Conservation (phyloP, 2,113 vertebrate genomes). For the Camelus bactrianus region DNA sequence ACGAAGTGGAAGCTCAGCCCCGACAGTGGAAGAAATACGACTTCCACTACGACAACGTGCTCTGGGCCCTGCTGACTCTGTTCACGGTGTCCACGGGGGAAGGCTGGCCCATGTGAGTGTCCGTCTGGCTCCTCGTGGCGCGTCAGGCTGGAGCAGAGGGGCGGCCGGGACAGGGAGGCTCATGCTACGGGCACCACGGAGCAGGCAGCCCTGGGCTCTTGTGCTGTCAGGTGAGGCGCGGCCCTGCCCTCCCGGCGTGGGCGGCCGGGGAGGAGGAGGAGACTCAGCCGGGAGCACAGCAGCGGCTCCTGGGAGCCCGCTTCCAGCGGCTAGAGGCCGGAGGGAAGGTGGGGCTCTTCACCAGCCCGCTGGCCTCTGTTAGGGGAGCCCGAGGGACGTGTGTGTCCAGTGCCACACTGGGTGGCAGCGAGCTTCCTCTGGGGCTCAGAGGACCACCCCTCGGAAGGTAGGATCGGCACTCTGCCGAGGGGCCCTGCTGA, state of each 20-base stretch:
- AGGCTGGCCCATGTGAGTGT: constrained; percentile 97
- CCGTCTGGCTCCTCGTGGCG: fast-evolving
- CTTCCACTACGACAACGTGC: constrained; percentile 98
- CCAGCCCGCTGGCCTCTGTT: too few relatives aligned
- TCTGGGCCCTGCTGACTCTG: constrained; percentile 97
- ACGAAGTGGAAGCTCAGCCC: constrained; percentile 93
- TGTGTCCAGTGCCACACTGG: not conserved
- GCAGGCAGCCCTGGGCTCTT: not conserved
- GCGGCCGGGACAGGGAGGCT: not conserved
- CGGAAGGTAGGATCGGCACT: not conserved
- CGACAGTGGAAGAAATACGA: constrained; percentile 97
- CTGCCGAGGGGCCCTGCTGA: not conserved
- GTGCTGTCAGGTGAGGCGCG: not conserved
- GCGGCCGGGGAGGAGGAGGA: not conserved
- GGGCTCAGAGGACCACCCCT: not conserved
- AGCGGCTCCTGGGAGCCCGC: not conserved
- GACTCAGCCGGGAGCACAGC: not conserved
- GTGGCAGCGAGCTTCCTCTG: not conserved
- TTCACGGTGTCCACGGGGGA: constrained; percentile 98
- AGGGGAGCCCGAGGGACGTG: not conserved
- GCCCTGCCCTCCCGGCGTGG: not conserved
- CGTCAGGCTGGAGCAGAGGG: not conserved
- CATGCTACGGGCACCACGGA: too few relatives aligned
- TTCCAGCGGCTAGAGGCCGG: not conserved
- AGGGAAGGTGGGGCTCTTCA: not conserved